These are phyloP conservation scores for Apoda limacodes DNA, from an alignment of 2,888 invertebrate species.

Conservation along the genomic window DNA sequence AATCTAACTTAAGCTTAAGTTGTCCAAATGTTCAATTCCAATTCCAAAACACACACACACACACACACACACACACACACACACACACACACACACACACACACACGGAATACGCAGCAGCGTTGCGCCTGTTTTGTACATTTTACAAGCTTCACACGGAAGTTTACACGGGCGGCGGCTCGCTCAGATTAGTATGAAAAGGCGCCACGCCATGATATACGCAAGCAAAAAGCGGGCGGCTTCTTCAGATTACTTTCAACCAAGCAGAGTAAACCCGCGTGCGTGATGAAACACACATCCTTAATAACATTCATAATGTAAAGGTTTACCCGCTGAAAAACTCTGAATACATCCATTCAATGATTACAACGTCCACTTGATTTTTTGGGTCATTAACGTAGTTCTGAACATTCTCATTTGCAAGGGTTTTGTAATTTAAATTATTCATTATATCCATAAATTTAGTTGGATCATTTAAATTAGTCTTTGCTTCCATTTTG, in stretches of 20 bases:
- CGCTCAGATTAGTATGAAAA: too few species aligned
- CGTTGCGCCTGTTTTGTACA: too few species aligned
- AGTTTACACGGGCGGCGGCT: slow-evolving; percentile 26
- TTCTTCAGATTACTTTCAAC: slow-evolving; percentile 24
- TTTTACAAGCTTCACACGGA: slow-evolving; percentile 13
- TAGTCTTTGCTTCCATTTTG: slow-evolving; percentile 18
- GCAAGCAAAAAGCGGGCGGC: slow-evolving; percentile 11
- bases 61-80: too few species aligned
- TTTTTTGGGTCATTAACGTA: slow-evolving; percentile 27
- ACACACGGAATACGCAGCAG: too few species aligned
- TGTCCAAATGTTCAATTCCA: too few species aligned
- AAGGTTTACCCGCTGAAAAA: slow-evolving; percentile 30
- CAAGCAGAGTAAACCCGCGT: slow-evolving; percentile 21
- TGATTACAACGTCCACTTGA: slow-evolving; percentile 30
- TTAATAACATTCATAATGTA: slow-evolving; percentile 16
- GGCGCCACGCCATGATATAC: slow-evolving; percentile 13
- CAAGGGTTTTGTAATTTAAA: slow-evolving; percentile 16
- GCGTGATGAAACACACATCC: slow-evolving; percentile 21
- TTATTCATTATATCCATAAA: slow-evolving; percentile 16
- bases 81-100: too few species aligned
- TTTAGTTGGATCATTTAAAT: slow-evolving; percentile 4
- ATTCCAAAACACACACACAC: too few species aligned
- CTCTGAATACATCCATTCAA: slow-evolving; percentile 31
- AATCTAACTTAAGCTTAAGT: too few species aligned
- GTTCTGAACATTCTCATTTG: slow-evolving; percentile 21